Base-by-base conservation (phyloP, 2,797 vertebrate species). In the Phylloscopus collybita region DNA sequence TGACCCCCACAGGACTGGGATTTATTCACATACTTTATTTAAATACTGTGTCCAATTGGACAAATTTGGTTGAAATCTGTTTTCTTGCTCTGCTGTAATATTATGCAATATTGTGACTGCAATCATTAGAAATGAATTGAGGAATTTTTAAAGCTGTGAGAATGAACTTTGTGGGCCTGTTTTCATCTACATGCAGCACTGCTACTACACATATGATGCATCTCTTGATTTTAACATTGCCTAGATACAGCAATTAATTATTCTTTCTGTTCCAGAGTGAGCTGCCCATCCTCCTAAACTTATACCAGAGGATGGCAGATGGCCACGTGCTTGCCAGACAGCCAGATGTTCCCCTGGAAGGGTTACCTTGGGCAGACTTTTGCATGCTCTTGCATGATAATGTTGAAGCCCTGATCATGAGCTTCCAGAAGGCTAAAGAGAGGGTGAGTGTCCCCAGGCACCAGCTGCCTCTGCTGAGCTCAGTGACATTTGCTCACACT, bases 361-460 rank as follows among this genome's bases (percentile, higher is more conserved):
- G 97, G 95, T 98, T 99, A 92, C 98, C 98, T 61, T 98, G 98
- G 98, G 80, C 91, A 60, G 98, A 98, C 97, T 98, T 97, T 95
- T 98, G 98, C 96, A 91, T 97, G 51, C 92, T 98, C 93, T 92
- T 98, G 96, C 98, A 96, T 96, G 98, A 98, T 96, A 98, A 98
- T 97, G 97, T 98, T 95, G 97, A 98, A 93, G 93, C 96, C 94
- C 97, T 98, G 98, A 98, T 98, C 97, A 83, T 89, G 97, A 98
- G 99, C 98, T 98, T 98, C 94, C 97, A 70, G 95, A 93, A 97
- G 96, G 98, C 98, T 98, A 99, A 99, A 97, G 98, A 99, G 98
- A 98, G 98, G 98, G 98, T 98, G 98, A 98, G 86, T 97, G 97
- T 98, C 96, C 98, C 97, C 97, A 95, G 96, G 96, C 97, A 91